A percentile compares a stretch with the other conserved stretches of the same genome.
Conservation (phyloP, 2,888 invertebrate species). For the Drosophila fungiperda region DNA sequence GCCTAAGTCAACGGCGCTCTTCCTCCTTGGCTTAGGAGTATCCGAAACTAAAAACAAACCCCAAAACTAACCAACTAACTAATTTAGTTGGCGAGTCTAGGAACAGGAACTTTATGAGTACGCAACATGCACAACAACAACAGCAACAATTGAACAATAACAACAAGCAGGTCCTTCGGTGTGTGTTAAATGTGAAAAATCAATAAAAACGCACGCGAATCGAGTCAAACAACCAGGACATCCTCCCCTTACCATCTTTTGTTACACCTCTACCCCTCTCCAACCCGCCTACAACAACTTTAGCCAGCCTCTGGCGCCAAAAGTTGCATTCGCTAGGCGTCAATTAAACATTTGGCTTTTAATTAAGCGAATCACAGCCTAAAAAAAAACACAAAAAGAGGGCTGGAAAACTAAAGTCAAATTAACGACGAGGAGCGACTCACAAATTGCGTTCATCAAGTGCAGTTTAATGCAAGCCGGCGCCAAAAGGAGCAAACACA, state of each 20-base stretch:
- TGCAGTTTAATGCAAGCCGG: conserved; percentile 53
- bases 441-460: conserved; percentile 48
- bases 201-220: conserved; percentile 71
- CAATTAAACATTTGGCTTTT: conserved; percentile 40
- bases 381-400: neutral
- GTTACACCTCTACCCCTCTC: neutral
- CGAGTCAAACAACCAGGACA: conserved; percentile 15
- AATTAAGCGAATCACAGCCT: conserved; percentile 46
- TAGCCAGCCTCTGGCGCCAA: neutral
- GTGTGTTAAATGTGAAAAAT: conserved; percentile 62
- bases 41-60: neutral
- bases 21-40: neutral
- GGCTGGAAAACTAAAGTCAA: conserved; percentile 20
- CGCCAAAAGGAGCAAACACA: conserved; percentile 16
- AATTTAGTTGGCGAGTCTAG: conserved; percentile 33
- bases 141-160: conserved; percentile 18
- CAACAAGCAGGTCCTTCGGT: conserved; percentile 28
- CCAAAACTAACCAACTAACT: conserved; percentile 35
- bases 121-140: conserved; percentile 45
- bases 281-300: neutral
- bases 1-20: neutral
- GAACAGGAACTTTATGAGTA: conserved; percentile 45
- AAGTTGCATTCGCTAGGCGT: conserved; percentile 20
- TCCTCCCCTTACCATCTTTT: neutral
- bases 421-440: conserved; percentile 30